Conservation (phyloP, 2,797 vertebrate genomes). For the Orestias chungarensis region DNA sequence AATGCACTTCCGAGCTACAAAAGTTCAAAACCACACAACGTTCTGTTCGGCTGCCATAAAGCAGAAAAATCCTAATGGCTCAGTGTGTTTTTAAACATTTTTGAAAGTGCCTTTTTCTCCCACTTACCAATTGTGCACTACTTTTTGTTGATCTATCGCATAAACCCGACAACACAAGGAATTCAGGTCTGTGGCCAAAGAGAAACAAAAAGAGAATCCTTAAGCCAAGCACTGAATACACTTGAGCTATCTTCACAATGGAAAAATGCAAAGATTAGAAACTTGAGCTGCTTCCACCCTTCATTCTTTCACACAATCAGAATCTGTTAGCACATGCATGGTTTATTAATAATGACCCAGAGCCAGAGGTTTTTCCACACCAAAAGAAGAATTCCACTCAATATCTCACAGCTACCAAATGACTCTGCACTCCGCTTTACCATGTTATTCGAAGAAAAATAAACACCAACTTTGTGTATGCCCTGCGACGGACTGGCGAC, state of each 20-base stretch:
- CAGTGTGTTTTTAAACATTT: not conserved
- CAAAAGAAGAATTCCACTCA: conserved; percentile 41
- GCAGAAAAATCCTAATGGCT: not conserved
- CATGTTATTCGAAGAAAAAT: conserved; percentile 7
- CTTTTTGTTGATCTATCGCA: not conserved
- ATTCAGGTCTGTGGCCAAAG: not conserved
- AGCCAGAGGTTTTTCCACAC: conserved; percentile 55
- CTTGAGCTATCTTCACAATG: conserved; percentile 2
- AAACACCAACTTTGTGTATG: too few species aligned
- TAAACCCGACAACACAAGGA: not conserved
- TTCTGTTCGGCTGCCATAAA: not conserved
- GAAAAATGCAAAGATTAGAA: conserved; percentile 17
- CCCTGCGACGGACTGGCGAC: too few species aligned
- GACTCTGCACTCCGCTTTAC: conserved; percentile 49
- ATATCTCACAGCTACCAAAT: conserved; percentile 43
- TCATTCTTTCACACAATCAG: conserved; percentile 10
- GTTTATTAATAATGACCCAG: conserved; percentile 61
- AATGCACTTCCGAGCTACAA: not conserved
- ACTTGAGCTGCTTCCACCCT: conserved; percentile 7
- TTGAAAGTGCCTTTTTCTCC: not conserved
- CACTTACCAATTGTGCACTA: not conserved
- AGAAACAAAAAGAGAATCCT: not conserved
- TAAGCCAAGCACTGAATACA: not conserved
- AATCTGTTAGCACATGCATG: conserved; percentile 44
- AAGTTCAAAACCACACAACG: not conserved